phyloP scores from a whole-genome alignment of 2,888 invertebrate species.

The Dorcus hopei region DNA sequence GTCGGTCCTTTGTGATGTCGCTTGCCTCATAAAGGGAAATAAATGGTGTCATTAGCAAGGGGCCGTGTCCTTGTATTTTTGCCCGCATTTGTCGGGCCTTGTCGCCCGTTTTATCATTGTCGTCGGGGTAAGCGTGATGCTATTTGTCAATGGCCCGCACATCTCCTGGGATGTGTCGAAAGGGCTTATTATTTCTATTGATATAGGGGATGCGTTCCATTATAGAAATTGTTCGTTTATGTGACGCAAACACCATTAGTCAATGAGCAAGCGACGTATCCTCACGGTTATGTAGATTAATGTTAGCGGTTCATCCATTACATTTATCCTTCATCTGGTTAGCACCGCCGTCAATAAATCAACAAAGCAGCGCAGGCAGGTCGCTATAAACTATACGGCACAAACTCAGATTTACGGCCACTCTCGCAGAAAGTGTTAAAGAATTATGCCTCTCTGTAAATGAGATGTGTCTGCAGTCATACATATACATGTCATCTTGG shows the following conservation, averaged over 20 bases:
- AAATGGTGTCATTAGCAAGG: conserved; percentile 50
- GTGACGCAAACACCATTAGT: conserved; percentile 17
- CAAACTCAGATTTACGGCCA: conserved; percentile 48
- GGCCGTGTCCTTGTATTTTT: conserved; percentile 49
- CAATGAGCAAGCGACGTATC: conserved; percentile 11
- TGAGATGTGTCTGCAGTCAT: conserved; percentile 53
- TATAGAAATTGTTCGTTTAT: conserved; percentile 14
- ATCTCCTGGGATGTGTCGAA: conserved; percentile 14
- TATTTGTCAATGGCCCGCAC: conserved; percentile 38
- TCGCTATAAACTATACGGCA: conserved; percentile 42
- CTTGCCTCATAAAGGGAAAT: conserved; percentile 49
- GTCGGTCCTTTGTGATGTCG: conserved; percentile 46
- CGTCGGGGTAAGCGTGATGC: conserved; percentile 39
- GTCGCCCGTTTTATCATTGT: conserved; percentile 50
- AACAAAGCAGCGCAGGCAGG: conserved; percentile 33
- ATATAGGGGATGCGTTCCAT: background rate
- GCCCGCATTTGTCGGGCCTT: conserved; percentile 49
- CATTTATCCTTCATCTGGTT: conserved; percentile 44
- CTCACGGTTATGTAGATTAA: conserved; percentile 25
- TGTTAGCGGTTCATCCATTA: conserved; percentile 41
- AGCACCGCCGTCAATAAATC: conserved; percentile 42
- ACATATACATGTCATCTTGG: conserved; percentile 47
- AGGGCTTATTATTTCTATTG: conserved; percentile 19
- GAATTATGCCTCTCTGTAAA: conserved; percentile 55
- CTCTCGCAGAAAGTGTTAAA: conserved; percentile 52